Evolutionary conservation across 2,797 vertebrate genomes (phyloP).

Genomic region (Rhinatrema bivittatum): DNA sequence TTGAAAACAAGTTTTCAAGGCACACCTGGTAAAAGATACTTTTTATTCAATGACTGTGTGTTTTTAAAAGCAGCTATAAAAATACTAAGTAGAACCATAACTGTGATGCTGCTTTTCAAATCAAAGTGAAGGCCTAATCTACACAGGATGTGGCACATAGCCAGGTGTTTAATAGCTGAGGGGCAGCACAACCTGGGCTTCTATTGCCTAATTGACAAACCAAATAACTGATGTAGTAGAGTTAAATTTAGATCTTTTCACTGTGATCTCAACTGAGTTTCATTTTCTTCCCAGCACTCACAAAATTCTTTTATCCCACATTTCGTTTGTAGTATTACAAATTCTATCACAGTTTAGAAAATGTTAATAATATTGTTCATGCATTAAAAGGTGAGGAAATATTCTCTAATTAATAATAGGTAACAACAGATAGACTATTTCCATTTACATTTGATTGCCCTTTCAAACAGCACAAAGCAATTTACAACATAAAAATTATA

Average conservation of each 20-base stretch:
- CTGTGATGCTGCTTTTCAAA: slow-evolving; percentile 55
- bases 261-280: slow-evolving; percentile 31
- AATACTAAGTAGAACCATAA: slow-evolving; percentile 40
- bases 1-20: slow-evolving; percentile 22
- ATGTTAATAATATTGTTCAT: too few species aligned
- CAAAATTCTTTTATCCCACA: too few species aligned
- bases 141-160: slow-evolving; percentile 47
- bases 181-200: slow-evolving; percentile 36
- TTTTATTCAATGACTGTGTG: slow-evolving; percentile 14
- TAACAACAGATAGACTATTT: too few species aligned
- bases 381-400: too few species aligned
- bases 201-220: slow-evolving; percentile 52
- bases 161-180: slow-evolving; percentile 49
- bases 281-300: too few species aligned
- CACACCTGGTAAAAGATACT: slow-evolving; percentile 51
- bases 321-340: too few species aligned
- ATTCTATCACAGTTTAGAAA: too few species aligned
- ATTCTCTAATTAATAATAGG: too few species aligned
- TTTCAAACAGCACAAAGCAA: too few species aligned
- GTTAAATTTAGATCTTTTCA: slow-evolving; percentile 43
- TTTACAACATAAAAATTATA: too few species aligned
- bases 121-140: slow-evolving; percentile 42
- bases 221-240: slow-evolving; percentile 36
- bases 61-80: slow-evolving; percentile 25
- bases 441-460: too few species aligned